A percentile compares a stretch with the other conserved stretches of the same genome.
Evolutionary conservation across 2,888 invertebrate species (phyloP).

Genomic region (Branchellion lobata): DNA sequence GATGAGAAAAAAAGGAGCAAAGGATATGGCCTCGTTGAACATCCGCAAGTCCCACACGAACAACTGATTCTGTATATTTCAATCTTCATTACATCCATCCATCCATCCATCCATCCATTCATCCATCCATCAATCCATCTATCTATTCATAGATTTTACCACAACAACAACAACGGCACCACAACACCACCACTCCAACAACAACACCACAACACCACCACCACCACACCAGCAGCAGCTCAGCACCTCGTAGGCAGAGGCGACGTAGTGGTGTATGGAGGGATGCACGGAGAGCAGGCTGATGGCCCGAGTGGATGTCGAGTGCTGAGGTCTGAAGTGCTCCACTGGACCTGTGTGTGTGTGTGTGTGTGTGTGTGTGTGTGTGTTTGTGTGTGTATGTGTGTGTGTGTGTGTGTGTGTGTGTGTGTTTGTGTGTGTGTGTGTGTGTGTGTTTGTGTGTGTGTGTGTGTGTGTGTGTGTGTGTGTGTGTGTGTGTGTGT

Average conservation of each 20-base stretch:
- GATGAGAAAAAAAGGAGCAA: neutral
- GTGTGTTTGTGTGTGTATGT: conserved; percentile 5
- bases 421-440: conserved; percentile 11
- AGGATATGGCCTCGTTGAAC: conserved; percentile 41
- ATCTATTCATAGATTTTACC: neutral
- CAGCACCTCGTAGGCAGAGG: conserved; percentile 69
- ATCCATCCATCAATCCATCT: conserved; percentile 11
- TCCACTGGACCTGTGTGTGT: conserved; percentile 65
- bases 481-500: conserved; percentile 5
- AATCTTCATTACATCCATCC: neutral
- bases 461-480: too few relatives aligned
- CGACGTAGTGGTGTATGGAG: conserved; percentile 75
- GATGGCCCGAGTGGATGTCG: conserved; percentile 73
- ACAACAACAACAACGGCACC: neutral
- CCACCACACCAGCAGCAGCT: neutral
- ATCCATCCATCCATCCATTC: conserved; percentile 17
- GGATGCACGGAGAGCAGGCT: conserved; percentile 80
- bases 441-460: too few relatives aligned
- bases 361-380: neutral
- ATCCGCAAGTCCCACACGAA: conserved; percentile 27
- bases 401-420: conserved; percentile 18
- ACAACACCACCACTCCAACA: neutral
- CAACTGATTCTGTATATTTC: conserved; percentile 1
- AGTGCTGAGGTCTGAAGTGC: conserved; percentile 68
- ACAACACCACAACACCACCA: neutral